Evolutionary conservation across 2,113 vertebrate species (phyloP).

Genomic region (Numenius arquata): DNA sequence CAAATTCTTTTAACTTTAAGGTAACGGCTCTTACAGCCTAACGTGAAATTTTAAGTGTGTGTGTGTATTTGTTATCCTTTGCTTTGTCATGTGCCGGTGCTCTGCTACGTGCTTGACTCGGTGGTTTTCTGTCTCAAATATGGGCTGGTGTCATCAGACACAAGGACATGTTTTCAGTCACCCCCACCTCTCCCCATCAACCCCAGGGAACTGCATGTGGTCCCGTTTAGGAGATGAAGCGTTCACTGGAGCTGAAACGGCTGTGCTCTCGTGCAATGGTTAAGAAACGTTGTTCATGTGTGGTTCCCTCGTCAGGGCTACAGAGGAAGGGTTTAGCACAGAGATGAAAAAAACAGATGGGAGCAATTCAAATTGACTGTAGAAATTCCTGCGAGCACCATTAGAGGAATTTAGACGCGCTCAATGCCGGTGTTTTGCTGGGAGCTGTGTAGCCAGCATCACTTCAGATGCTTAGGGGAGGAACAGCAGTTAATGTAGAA

Average conservation of each 20-base stretch:
- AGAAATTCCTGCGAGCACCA: neutral
- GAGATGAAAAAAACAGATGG: neutral
- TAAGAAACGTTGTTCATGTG: neutral
- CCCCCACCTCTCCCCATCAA: neutral
- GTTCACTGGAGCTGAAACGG: neutral
- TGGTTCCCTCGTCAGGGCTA: neutral
- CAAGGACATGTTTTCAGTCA: accelerated
- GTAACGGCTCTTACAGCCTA: constrained; percentile 18
- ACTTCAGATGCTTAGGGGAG: neutral
- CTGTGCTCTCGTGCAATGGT: neutral
- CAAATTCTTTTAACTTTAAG: constrained; percentile 75
- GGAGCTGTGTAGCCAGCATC: neutral
- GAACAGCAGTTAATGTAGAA: neutral
- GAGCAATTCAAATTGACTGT: neutral
- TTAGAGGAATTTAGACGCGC: neutral
- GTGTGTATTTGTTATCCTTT: neutral
- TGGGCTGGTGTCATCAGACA: neutral
- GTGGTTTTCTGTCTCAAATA: neutral
- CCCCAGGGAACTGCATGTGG: neutral
- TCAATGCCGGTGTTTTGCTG: neutral
- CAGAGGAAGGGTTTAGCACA: neutral
- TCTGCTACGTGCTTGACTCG: neutral
- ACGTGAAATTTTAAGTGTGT: neutral
- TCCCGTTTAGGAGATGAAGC: neutral
- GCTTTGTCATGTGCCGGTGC: neutral